Evolutionary conservation across 2,113 vertebrate genomes (phyloP), one percentile per base, ranked within the genome.

Genomic region (Ibidorhyncha struthersii): DNA sequence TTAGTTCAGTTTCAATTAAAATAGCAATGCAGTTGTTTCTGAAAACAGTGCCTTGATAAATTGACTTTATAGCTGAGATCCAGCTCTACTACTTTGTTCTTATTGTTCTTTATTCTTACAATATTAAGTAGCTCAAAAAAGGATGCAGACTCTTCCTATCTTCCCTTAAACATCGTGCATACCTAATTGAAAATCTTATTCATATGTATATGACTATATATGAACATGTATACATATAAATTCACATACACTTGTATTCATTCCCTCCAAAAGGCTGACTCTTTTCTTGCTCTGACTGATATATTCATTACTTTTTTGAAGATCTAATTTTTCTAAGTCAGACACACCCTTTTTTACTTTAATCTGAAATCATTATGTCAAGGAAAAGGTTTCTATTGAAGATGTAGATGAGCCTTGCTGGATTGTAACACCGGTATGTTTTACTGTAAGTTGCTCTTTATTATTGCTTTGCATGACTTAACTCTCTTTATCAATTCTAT

Each of bases 361-460:
- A 32, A 45, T 65, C 32, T 59, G 55, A 89, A 80, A 76, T 30
- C 45, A 59, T 26, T 53, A 65, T 23, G 6, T 56, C 26, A 74
- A 47, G 43, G 21, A 61, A 38, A 20, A 72, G 15, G 11, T 52
- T 89, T 56, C 43, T 56, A 3, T 45, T 47, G 16, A n/a, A 43
- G 27, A 89, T 45, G 82, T 85, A 82, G 93, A 97, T 84, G 85
- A 94, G 77, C 86, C 91, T 92, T 95, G 87, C 89, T 90, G 93
- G 93, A 69, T 95, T 96, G 92, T 92, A 85, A 73, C 70, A 92
- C 73, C 69, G 3, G 89, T 94, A 72, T 93, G 55, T 90, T 97
- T 96, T 97, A 82, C 78, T 86, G 59, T 96, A 94, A 90, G 94
- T 93, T 94, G 62, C 79, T 53, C 30, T 67, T 82, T 62, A 4